Base-by-base conservation (phyloP, 2,888 invertebrate genomes). In the Scotopteryx bipunctaria region DNA sequence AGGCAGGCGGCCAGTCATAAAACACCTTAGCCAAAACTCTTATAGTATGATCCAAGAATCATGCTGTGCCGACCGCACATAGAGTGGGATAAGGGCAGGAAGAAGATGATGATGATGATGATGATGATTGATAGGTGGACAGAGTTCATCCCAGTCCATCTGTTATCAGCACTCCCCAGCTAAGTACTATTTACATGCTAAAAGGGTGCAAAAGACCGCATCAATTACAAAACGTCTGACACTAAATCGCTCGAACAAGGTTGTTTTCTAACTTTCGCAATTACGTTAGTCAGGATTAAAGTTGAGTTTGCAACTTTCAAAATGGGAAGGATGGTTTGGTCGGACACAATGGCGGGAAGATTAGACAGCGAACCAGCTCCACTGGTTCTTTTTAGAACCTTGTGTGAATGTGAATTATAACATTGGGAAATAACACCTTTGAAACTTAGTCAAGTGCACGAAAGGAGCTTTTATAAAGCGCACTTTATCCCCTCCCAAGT, bases 201-300 rank as follows among this genome's bases (percentile, higher is more conserved):
- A 57, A 55, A 36, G 45, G 53, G 38, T 43, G 48, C 37, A 43
- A 40, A 42, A 38, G 67, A 68, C 67, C 70, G 76, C 82, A 81
- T 85, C 83, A 80, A 81, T 84, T 80, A 82, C 80, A 72, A 72
- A 76, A 27, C 40, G 81, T 70, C 79, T 73, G 81, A 81, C 80
- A 73, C 71, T 86, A 84, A 85, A 85, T 84, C 78, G 82, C 68
- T 73, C 76, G 78, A 85, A 84, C 86, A 83, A 81, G 83, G 82
- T 82, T 81, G 86, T 85, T 79, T 83, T 76, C 79, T 59, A 87
- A 87, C 86, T 87, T 87, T 78, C 67, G 86, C 86, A 87, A 87
- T 87, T 86, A 86, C 85, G 83, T 82, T 82, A 82, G 82, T 79
- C 81, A 76, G 84, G 86, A 86, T 85, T 86, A 81, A 86, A 86